These are phyloP conservation scores for Micropterix aruncella DNA, from an alignment of 2,888 invertebrate species.

Conservation along the genomic window DNA sequence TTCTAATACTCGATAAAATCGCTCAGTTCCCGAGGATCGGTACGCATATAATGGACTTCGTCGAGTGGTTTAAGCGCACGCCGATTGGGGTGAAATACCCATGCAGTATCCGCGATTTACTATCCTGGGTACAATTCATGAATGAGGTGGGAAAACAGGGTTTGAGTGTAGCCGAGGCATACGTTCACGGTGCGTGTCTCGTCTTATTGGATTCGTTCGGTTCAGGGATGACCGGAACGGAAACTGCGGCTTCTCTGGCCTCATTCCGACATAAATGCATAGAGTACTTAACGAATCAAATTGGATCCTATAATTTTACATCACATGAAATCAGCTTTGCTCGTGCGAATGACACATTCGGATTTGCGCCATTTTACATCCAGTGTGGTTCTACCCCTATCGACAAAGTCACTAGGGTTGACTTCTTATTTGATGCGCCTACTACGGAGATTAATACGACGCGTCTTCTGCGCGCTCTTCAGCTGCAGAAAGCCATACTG, in stretches of 20 bases:
- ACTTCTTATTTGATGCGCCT: conserved; percentile 62
- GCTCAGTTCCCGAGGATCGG: conserved; percentile 46
- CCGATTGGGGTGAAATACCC: conserved; percentile 66
- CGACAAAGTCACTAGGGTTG: conserved; percentile 19
- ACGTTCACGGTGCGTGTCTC: conserved; percentile 81
- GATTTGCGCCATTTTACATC: conserved; percentile 68
- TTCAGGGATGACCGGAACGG: conserved; percentile 60
- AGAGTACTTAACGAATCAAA: conserved; percentile 39
- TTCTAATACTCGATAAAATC: conserved; percentile 71
- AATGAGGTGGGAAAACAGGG: conserved; percentile 38
- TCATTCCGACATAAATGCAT: conserved; percentile 37
- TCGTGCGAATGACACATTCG: conserved; percentile 42
- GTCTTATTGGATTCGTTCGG: conserved; percentile 88
- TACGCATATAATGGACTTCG: conserved; percentile 61
- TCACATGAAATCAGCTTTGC: too few relatives aligned
- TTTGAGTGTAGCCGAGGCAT: conserved; percentile 47
- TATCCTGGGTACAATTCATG: conserved; percentile 87
- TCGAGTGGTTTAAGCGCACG: conserved; percentile 58
- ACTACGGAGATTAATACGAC: conserved; percentile 72
- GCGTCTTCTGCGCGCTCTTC: conserved; percentile 75
- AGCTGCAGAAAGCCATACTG: conserved; percentile 82
- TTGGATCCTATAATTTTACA: too few relatives aligned
- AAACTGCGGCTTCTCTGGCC: conserved; percentile 38
- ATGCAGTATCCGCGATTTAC: conserved; percentile 80
- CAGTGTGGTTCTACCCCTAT: conserved; percentile 26